Evolutionary conservation across 2,888 invertebrate species (phyloP).

Genomic region (Drosophila fulvimacula): DNA sequence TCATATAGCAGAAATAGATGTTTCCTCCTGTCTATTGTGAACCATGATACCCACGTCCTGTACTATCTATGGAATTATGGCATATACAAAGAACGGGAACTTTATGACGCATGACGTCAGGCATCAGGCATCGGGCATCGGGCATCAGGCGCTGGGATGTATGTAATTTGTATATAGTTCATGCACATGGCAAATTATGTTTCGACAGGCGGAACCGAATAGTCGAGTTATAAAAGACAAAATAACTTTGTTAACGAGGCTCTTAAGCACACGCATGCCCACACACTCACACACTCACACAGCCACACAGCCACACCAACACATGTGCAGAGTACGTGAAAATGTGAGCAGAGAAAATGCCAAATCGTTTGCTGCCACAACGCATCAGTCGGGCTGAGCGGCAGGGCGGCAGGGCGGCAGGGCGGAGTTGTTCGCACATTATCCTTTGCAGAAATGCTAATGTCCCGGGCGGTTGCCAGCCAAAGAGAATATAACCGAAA

Average conservation of each 20-base stretch:
- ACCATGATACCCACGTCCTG: neutral
- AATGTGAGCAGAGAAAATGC: slow-evolving; percentile 64
- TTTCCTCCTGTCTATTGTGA: neutral
- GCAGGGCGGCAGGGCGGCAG: neutral
- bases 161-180: slow-evolving; percentile 55
- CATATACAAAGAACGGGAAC: neutral
- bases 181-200: slow-evolving; percentile 75
- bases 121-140: slow-evolving; percentile 55
- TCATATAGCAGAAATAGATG: too few relatives aligned
- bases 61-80: neutral
- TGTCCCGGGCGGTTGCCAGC: slow-evolving; percentile 48
- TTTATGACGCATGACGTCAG: slow-evolving; percentile 63
- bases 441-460: slow-evolving; percentile 72
- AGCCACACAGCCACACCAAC: slow-evolving; percentile 2
- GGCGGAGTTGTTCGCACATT: slow-evolving; percentile 50
- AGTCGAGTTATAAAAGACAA: slow-evolving; percentile 74
- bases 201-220: slow-evolving; percentile 63
- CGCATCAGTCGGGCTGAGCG: slow-evolving; percentile 3
- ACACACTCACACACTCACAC: slow-evolving; percentile 13
- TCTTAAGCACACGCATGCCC: slow-evolving; percentile 67
- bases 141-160: slow-evolving; percentile 48
- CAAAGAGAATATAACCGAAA: slow-evolving; percentile 58
- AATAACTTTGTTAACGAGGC: slow-evolving; percentile 80
- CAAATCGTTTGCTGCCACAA: slow-evolving; percentile 46
- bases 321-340: slow-evolving; percentile 52